Evolutionary conservation across 2,113 vertebrate genomes (phyloP).

Genomic region (Rhinolophus sinicus): DNA sequence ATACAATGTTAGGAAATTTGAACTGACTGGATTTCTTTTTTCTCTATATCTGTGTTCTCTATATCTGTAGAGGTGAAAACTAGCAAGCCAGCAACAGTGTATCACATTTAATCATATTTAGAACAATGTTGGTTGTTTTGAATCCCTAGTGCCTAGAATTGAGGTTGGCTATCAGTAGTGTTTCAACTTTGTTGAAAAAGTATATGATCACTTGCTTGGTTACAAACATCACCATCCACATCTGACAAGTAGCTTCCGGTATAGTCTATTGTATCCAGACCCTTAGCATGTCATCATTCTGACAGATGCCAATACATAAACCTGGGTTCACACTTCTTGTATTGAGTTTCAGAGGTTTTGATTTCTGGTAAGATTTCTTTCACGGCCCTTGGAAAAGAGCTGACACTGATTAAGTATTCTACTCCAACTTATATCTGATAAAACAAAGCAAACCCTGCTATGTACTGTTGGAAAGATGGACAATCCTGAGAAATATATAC

Average conservation of each 20-base stretch:
- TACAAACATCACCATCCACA: not conserved
- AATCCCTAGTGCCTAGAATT: not conserved
- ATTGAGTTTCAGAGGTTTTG: not conserved
- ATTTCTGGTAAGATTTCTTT: not conserved
- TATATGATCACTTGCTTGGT: not conserved
- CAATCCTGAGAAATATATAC: not conserved
- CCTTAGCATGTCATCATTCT: not conserved
- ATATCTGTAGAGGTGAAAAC: not conserved
- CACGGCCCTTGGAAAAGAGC: not conserved
- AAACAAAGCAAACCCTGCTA: not conserved
- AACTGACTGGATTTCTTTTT: not conserved
- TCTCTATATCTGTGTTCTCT: not conserved
- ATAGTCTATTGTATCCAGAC: not conserved
- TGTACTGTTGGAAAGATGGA: not conserved
- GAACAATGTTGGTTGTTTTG: not conserved
- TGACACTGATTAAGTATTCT: constrained; percentile 42
- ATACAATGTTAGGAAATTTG: not conserved
- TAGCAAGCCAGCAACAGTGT: not conserved
- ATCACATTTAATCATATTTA: not conserved
- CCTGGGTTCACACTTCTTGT: not conserved
- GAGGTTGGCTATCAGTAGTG: not conserved
- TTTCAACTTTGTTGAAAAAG: not conserved
- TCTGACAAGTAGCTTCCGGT: not conserved
- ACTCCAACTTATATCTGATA: not conserved
- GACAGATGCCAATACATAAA: not conserved